Percentiles rank a stretch among this genome's conserved stretches.
Conservation (phyloP, 2,797 vertebrate species). For the Argyrosomus regius region DNA sequence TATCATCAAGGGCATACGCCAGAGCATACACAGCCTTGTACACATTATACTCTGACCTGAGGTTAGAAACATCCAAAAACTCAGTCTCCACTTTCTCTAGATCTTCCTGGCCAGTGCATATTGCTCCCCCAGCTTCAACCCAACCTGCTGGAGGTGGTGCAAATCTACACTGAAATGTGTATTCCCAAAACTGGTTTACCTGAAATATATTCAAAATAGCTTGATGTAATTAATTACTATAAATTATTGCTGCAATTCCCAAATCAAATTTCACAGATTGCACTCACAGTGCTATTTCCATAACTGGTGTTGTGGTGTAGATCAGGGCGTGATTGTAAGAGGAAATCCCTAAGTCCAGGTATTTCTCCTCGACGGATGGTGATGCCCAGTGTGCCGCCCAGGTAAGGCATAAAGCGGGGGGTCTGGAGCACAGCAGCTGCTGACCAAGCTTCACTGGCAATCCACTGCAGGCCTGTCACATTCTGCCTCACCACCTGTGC, state of each 20-base stretch:
- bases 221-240: not conserved
- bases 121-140: slow-evolving; percentile 18
- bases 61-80: slow-evolving; percentile 69
- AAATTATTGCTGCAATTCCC: not conserved
- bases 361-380: slow-evolving; percentile 80
- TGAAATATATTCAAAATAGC: not conserved
- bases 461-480: slow-evolving; percentile 61
- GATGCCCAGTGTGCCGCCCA: slow-evolving; percentile 71
- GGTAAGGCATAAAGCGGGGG: slow-evolving; percentile 49
- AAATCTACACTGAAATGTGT: slow-evolving; percentile 61
- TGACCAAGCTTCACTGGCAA: slow-evolving; percentile 63
- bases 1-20: slow-evolving; percentile 71
- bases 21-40: slow-evolving; percentile 78
- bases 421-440: slow-evolving; percentile 49
- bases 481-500: slow-evolving; percentile 63
- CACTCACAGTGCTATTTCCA: slow-evolving; percentile 54
- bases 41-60: slow-evolving; percentile 54
- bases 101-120: slow-evolving; percentile 62
- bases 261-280: not conserved
- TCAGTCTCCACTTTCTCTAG: slow-evolving; percentile 28
- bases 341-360: slow-evolving; percentile 64
- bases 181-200: slow-evolving; percentile 66
- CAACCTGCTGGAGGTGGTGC: slow-evolving; percentile 12
- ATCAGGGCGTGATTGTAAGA: slow-evolving; percentile 57
- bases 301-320: slow-evolving; percentile 3